These are phyloP conservation scores for Sebastes diploproa DNA, from an alignment of 2,797 vertebrate genomes.

Conservation along the genomic window DNA sequence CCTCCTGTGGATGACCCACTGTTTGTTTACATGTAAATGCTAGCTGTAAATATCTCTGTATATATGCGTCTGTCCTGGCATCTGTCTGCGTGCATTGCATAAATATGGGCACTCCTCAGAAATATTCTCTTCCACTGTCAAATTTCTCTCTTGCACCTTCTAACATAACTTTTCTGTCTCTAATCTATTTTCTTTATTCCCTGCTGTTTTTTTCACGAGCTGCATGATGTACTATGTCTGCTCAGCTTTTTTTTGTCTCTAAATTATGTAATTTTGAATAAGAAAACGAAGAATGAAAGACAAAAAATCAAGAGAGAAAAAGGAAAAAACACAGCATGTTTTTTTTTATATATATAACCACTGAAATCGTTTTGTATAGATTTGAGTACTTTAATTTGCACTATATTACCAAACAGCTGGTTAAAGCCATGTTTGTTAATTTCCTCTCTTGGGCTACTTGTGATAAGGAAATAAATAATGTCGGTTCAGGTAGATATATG, in stretches of 20 bases:
- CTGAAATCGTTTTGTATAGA: conserved; percentile 79
- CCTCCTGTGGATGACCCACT: conserved; percentile 42
- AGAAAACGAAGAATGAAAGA: conserved; percentile 44
- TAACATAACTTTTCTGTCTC: conserved; percentile 25
- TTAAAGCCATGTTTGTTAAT: conserved; percentile 69
- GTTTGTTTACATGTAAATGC: conserved; percentile 76
- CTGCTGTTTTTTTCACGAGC: conserved; percentile 53
- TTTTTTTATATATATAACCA: conserved; percentile 60
- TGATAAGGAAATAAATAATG: conserved; percentile 68
- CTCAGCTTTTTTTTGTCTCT: conserved; percentile 51
- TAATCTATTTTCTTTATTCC: conserved; percentile 13
- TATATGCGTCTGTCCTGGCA: conserved; percentile 29
- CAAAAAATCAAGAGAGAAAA: conserved; percentile 36
- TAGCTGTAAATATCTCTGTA: conserved; percentile 78
- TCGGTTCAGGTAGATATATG: conserved; percentile 79
- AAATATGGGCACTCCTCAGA: conserved; percentile 45
- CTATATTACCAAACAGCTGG: conserved; percentile 75
- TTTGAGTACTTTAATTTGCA: conserved; percentile 85
- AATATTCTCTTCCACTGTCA: conserved; percentile 53
- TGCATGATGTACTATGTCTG: conserved; percentile 70
- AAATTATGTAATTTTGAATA: conserved; percentile 55
- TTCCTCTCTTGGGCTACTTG: conserved; percentile 75
- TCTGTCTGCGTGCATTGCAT: conserved; percentile 49
- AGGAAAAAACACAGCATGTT: conserved; percentile 65
- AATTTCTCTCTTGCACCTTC: conserved; percentile 61